These are phyloP conservation scores for Paracentrotus lividus DNA, from an alignment of 53 echinoderm and acorn worm genomes.

Conservation along the genomic window DNA sequence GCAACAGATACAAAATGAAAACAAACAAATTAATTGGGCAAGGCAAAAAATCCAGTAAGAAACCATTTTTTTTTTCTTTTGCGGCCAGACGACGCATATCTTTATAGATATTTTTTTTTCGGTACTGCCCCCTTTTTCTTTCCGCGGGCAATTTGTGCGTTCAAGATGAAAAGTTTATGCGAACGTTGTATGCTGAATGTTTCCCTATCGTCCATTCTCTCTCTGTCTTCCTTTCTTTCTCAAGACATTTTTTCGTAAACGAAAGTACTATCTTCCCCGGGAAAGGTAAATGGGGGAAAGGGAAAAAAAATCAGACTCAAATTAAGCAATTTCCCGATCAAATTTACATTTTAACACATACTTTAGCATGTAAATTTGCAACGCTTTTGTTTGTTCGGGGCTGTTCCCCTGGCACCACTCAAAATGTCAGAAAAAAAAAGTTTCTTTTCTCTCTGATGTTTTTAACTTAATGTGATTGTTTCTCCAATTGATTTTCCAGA, in stretches of 20 bases:
- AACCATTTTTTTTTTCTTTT: background rate
- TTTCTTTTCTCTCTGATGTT: background rate
- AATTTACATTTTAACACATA: conserved; percentile 70
- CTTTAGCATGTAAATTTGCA: conserved; percentile 67
- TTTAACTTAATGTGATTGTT: conserved; percentile 25
- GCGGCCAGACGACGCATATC: background rate
- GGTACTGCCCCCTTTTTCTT: background rate
- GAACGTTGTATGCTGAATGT: background rate
- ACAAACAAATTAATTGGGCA: conserved; percentile 60
- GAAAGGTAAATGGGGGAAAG: background rate
- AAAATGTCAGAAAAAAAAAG: conserved; percentile 55
- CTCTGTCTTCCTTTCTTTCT: background rate
- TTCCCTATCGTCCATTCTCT: background rate
- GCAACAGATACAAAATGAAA: conserved; percentile 65
- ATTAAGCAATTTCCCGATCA: conserved; percentile 49
- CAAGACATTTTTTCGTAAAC: background rate
- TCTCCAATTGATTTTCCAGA: conserved; percentile 36
- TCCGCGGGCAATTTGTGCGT: conserved; percentile 56
- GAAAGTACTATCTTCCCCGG: conserved; percentile 42
- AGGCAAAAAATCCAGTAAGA: conserved; percentile 22
- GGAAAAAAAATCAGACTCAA: conserved; percentile 43
- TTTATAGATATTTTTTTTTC: too few species aligned
- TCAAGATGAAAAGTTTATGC: background rate
- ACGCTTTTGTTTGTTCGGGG: conserved; percentile 53
- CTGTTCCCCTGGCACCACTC: background rate